These are phyloP conservation scores for Mungos mungo DNA, from an alignment of 2,113 vertebrate genomes.

Conservation along the genomic window DNA sequence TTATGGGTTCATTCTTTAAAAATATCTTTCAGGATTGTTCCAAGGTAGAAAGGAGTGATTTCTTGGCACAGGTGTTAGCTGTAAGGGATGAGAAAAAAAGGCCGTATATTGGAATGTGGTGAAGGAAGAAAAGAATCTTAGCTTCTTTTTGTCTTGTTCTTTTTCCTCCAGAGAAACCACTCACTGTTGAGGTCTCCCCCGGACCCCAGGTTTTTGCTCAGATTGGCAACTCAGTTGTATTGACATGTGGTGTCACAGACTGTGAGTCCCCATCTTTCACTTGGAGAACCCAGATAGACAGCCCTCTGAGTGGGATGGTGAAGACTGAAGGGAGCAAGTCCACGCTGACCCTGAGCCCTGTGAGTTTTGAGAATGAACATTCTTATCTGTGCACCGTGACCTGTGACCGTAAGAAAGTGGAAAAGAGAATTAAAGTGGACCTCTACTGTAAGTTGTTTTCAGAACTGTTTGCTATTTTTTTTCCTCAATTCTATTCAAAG, in stretches of 20 bases:
- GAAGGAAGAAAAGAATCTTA: conserved; percentile 27
- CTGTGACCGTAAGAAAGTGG: conserved; percentile 73
- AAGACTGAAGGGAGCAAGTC: conserved; percentile 43
- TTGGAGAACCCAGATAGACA: conserved; percentile 84
- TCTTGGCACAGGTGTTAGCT: background rate
- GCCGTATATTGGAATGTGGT: background rate
- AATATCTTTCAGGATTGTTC: background rate
- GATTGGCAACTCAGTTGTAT: conserved; percentile 72
- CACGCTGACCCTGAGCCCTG: conserved; percentile 79
- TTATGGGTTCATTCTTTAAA: background rate
- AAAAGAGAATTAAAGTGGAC: conserved; percentile 75
- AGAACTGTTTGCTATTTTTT: background rate
- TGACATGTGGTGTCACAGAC: conserved; percentile 79
- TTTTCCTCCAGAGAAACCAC: conserved; percentile 52
- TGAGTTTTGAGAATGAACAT: conserved; percentile 72
- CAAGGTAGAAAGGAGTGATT: background rate
- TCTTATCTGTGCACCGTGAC: conserved; percentile 82
- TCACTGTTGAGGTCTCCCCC: conserved; percentile 61
- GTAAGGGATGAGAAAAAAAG: background rate
- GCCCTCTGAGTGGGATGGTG: conserved; percentile 78
- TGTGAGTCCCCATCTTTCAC: conserved; percentile 82
- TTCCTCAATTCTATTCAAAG: background rate
- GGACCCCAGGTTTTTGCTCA: conserved; percentile 19
- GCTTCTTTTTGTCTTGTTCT: background rate
- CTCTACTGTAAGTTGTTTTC: conserved; percentile 86